Base-by-base conservation (phyloP, 1,140 invertebrate genomes). In the Propsilocerus akamusi region DNA sequence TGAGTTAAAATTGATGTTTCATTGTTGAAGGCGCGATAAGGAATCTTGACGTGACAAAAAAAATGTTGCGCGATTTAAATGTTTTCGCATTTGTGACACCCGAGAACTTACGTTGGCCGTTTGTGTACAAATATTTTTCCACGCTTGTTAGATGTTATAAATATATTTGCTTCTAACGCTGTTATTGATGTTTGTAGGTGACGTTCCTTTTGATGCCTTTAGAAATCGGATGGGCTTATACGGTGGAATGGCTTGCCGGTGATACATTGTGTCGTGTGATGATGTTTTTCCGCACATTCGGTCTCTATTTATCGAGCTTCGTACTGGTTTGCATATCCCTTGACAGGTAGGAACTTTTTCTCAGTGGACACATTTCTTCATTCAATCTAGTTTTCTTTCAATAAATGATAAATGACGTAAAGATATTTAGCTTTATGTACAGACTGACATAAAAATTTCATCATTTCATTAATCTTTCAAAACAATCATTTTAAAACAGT, bases 161-260 rank as follows among this genome's bases (percentile, higher is more conserved):
- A 2, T 14, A 48, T 20, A 50, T 32, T 47, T 24, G 48, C 5
- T 22, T 49, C 51, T 51, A 48, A 52, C 49, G 30, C 11, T 37
- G 30, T 55, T 50, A 34, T 41, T 32, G 25, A 17, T 57, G 49
- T 52, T 59, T 59, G 12, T 67, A 87, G 84, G 84, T 88, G 22
- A 90, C 86, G 17, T 86, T 91, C 59, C 66, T 91, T 25, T 81
- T 88, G 78, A 91, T 92, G 86, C 88, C 88, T 5, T 58, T 91
- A 55, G 88, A 93, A 72, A 88, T 93, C 49, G 84, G 72, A 51
- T 91, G 87, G 86, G 76, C 82, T 1, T 71, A 69, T 46, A 90
- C 86, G 1, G 86, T 91, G 17, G 75, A 77, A 49, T 92, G 87
- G 87, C 71, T 71, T 58, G 82, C 80, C 2, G 85, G 83, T 0